Conservation (phyloP, 2,113 vertebrate species). For the Syrrhaptes paradoxus region DNA sequence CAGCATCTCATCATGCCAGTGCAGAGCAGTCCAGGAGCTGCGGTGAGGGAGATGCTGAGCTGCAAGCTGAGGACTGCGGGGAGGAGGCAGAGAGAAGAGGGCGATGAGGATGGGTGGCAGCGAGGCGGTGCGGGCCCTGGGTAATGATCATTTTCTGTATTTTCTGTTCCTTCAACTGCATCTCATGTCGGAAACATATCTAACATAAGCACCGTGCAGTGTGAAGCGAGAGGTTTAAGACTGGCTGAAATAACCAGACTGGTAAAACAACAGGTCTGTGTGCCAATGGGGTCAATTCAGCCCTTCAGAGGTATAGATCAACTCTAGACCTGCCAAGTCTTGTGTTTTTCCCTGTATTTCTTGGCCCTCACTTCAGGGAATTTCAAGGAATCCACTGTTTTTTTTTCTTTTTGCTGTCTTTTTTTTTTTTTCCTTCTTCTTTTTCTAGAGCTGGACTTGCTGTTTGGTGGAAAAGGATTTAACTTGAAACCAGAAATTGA, state of each 20-base stretch:
- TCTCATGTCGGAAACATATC: neutral
- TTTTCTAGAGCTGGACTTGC: no score
- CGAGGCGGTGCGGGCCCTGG: rapidly evolving
- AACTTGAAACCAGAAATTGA: neutral
- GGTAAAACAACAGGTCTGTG: constrained; percentile 15
- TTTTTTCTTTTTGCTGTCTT: neutral
- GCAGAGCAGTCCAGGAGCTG: neutral
- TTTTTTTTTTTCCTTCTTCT: neutral
- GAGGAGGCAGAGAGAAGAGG: neutral
- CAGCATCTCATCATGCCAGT: rapidly evolving
- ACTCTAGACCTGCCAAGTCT: constrained; percentile 24
- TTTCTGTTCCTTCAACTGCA: neutral
- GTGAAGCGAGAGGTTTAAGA: neutral
- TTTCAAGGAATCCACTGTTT: neutral
- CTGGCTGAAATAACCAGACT: neutral
- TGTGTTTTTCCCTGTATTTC: constrained; percentile 20
- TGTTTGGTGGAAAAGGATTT: neutral
- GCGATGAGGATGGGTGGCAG: neutral
- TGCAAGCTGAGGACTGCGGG: neutral
- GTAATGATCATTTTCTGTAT: neutral
- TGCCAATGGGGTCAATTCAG: constrained; percentile 20
- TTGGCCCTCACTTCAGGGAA: constrained; percentile 32
- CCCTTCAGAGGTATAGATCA: constrained; percentile 3
- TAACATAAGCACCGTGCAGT: neutral
- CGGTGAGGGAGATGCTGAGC: neutral